Conservation (phyloP, 1,140 invertebrate genomes). For the Megalonaias nervosa region DNA sequence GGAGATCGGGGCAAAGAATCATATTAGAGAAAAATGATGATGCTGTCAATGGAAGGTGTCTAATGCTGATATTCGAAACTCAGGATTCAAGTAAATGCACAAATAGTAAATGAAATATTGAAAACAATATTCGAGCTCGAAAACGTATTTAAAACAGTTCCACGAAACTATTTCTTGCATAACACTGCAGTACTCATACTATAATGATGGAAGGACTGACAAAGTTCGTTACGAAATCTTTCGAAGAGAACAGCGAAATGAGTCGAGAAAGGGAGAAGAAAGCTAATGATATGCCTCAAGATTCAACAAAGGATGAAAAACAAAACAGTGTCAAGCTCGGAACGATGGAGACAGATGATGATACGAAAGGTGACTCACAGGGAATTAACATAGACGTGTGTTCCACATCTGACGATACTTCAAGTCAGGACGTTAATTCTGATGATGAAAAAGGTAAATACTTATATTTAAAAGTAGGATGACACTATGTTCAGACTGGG, state of each 20-base stretch:
- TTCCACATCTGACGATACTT: constrained; percentile 7
- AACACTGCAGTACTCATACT: not conserved
- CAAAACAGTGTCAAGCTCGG: no score
- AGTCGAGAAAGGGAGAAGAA: constrained; percentile 13
- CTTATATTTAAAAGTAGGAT: not conserved
- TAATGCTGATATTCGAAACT: no score
- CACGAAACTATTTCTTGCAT: no score
- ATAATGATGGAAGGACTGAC: constrained; percentile 30
- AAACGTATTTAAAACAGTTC: no score
- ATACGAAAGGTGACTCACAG: constrained; percentile 16
- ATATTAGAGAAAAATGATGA: no score
- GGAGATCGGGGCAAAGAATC: no score
- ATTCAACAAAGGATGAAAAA: not conserved
- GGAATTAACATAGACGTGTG: constrained; percentile 35
- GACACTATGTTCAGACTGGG: no score
- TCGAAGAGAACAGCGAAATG: constrained; percentile 28
- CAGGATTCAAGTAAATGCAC: no score
- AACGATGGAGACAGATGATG: constrained; percentile 1
- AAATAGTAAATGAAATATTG: no score
- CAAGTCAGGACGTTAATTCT: not conserved
- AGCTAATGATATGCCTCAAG: not conserved
- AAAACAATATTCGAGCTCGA: no score
- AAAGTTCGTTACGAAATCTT: constrained; percentile 34
- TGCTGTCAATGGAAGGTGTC: no score
- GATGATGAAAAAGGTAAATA: not conserved